Percentiles rank a stretch among this genome's conserved stretches.
These are phyloP conservation scores for Coptotermes formosanus DNA, from an alignment of 1,140 invertebrate genomes.

Conservation along the genomic window DNA sequence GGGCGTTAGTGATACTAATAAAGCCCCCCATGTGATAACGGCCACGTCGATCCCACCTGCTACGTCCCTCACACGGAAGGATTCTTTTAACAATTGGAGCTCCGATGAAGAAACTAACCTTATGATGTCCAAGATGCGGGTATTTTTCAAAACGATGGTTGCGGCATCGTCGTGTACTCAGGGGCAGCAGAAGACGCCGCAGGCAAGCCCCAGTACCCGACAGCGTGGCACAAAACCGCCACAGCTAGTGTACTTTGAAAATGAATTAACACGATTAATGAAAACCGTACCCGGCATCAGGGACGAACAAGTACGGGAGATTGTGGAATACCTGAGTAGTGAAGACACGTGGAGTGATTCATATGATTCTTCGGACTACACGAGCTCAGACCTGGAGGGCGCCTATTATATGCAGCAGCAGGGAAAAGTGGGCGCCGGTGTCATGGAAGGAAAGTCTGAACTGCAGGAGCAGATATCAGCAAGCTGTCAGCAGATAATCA, in stretches of 20 bases:
- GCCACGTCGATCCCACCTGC: slow-evolving; percentile 41
- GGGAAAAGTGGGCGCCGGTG: slow-evolving; percentile 73
- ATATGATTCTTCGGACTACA: slow-evolving; percentile 87
- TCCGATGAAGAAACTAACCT: slow-evolving; percentile 90
- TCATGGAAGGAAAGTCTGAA: slow-evolving; percentile 53
- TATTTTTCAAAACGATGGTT: slow-evolving; percentile 87
- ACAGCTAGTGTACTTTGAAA: slow-evolving; percentile 83
- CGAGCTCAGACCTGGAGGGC: slow-evolving; percentile 82
- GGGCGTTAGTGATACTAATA: neutral
- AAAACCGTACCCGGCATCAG: slow-evolving; percentile 87
- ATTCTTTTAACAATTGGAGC: slow-evolving; percentile 91
- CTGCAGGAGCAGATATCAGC: slow-evolving; percentile 82
- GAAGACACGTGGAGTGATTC: slow-evolving; percentile 92
- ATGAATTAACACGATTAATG: slow-evolving; percentile 84
- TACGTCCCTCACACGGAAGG: slow-evolving; percentile 69
- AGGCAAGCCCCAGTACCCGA: slow-evolving; percentile 25
- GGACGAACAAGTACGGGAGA: slow-evolving; percentile 71
- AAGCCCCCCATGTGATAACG: neutral
- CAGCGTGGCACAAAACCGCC: slow-evolving; percentile 61
- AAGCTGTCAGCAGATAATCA: slow-evolving; percentile 84
- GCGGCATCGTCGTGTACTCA: slow-evolving; percentile 61
- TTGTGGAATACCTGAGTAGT: slow-evolving; percentile 44
- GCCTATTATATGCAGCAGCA: slow-evolving; percentile 54
- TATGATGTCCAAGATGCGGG: slow-evolving; percentile 92
- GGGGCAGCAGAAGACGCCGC: slow-evolving; percentile 47